Evolutionary conservation across 2,113 vertebrate genomes (phyloP).

Genomic region (Oostethus manadensis): DNA sequence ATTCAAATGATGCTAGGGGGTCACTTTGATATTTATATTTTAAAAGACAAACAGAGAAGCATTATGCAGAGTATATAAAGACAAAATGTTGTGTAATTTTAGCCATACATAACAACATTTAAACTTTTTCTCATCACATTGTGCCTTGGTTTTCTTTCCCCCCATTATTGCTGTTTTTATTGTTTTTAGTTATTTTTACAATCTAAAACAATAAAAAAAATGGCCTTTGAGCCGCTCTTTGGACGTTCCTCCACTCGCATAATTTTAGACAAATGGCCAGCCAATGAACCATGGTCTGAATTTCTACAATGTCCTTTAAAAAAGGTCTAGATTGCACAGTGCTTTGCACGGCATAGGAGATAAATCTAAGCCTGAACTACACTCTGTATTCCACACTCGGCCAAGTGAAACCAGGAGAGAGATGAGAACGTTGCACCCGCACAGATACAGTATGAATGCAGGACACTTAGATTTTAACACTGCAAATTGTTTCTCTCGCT

Average conservation of each 20-base stretch:
- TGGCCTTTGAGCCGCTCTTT: no score
- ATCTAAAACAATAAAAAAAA: no score
- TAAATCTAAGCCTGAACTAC: constrained; percentile 16
- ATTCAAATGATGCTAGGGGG: no score
- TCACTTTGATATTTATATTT: no score
- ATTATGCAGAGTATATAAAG: no score
- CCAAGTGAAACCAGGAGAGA: constrained; percentile 2
- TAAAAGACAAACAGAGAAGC: no score
- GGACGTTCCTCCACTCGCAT: not conserved
- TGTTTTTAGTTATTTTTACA: no score
- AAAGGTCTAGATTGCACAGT: constrained; percentile 19
- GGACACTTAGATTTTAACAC: not conserved
- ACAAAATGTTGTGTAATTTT: no score
- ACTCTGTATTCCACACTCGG: constrained; percentile 3
- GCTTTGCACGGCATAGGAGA: constrained; percentile 13
- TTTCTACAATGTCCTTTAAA: constrained; percentile 1
- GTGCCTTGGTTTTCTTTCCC: no score
- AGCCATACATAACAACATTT: no score
- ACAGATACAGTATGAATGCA: not conserved
- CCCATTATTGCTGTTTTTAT: no score
- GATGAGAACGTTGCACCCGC: constrained; percentile 7
- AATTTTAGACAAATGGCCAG: constrained; percentile 15
- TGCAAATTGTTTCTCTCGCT: constrained; percentile 15
- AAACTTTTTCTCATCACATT: no score
- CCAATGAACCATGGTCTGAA: constrained; percentile 1